Evolutionary conservation across 2,113 vertebrate species (phyloP).

Genomic region (Parus major): DNA sequence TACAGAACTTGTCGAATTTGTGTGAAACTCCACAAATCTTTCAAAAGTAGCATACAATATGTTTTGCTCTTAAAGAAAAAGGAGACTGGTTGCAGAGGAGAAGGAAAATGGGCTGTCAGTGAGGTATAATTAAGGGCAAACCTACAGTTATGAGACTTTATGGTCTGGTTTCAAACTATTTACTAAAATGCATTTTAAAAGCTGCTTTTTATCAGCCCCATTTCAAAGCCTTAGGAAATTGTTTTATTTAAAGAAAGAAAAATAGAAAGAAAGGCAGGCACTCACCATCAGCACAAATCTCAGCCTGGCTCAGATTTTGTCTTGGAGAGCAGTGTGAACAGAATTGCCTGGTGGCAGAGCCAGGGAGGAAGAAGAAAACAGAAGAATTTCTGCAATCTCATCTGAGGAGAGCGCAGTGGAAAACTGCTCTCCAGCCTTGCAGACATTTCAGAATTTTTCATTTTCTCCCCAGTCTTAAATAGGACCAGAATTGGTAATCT

Average conservation of each 20-base stretch:
- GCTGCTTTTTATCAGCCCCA: slow-evolving; percentile 35
- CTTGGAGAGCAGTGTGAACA: background rate
- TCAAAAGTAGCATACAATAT: slow-evolving; percentile 7
- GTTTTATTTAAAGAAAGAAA: slow-evolving; percentile 17
- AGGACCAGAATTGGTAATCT: background rate
- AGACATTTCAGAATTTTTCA: background rate
- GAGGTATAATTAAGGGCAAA: slow-evolving; percentile 58
- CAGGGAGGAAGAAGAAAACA: background rate
- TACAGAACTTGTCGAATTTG: slow-evolving; percentile 19
- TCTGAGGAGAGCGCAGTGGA: background rate
- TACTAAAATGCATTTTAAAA: slow-evolving; percentile 65
- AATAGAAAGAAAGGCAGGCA: background rate
- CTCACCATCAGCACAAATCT: slow-evolving; percentile 31
- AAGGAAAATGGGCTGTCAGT: slow-evolving; percentile 52
- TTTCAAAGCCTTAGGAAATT: slow-evolving; percentile 41
- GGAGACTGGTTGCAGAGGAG: slow-evolving; percentile 7
- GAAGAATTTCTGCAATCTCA: slow-evolving; percentile 29
- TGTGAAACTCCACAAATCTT: background rate
- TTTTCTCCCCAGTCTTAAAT: background rate
- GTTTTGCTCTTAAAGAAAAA: slow-evolving; percentile 52
- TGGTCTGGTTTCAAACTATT: slow-evolving; percentile 58
- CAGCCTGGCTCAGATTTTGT: slow-evolving; percentile 38
- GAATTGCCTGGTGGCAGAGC: slow-evolving; percentile 11
- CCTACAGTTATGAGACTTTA: slow-evolving; percentile 42
- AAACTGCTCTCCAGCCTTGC: background rate